phyloP scores from a whole-genome alignment of 2,113 vertebrate genomes.

The Aegithalos caudatus region DNA sequence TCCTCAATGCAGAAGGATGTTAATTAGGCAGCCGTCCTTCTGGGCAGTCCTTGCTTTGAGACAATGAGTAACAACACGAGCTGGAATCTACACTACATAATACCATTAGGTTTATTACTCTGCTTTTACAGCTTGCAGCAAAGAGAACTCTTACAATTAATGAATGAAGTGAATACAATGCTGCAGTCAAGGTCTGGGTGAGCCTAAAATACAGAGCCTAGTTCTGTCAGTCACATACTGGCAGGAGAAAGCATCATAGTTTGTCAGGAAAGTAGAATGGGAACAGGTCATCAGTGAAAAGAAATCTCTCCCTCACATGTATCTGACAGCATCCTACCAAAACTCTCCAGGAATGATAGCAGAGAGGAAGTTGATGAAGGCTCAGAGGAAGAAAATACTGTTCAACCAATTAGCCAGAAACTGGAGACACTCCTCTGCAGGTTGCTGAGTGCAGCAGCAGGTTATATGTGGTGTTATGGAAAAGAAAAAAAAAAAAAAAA shows the following conservation, averaged over 20 bases:
- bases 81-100: neutral
- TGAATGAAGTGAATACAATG: neutral
- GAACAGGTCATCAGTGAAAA: neutral
- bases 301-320: neutral
- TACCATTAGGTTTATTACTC: slow-evolving; percentile 13
- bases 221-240: neutral
- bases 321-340: neutral
- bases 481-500: neutral
- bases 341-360: neutral
- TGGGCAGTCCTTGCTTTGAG: neutral
- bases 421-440: neutral
- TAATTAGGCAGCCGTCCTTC: slow-evolving; percentile 3
- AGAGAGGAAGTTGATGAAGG: neutral
- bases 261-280: neutral
- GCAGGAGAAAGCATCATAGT: neutral
- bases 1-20: neutral
- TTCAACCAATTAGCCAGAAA: neutral
- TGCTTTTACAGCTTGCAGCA: neutral
- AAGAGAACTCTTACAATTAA: neutral
- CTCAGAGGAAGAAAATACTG: neutral
- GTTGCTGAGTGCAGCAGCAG: neutral
- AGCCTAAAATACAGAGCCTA: neutral
- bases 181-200: neutral
- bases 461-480: neutral
- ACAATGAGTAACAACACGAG: neutral